A percentile compares a stretch with the other conserved stretches of the same genome.
phyloP scores from a whole-genome alignment of 2,888 invertebrate genomes.

The Eupeodes luniger region DNA sequence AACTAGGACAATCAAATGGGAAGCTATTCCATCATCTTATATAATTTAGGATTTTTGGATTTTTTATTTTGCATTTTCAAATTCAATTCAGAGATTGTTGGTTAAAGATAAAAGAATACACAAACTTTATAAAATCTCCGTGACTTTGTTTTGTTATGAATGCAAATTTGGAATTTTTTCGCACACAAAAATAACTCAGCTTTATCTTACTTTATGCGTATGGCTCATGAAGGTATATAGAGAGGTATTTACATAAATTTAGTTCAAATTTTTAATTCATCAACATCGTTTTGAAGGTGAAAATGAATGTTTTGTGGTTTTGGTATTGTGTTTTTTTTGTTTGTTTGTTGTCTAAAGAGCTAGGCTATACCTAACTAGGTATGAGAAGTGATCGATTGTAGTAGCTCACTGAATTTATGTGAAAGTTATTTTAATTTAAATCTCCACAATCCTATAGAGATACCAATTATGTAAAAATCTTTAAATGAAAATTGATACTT shows the following conservation, averaged over 20 bases:
- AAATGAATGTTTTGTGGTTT: neutral
- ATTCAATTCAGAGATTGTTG: neutral
- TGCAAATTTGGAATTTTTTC: conserved; percentile 25
- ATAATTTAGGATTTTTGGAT: conserved; percentile 21
- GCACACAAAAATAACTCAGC: neutral
- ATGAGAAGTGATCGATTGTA: conserved; percentile 31
- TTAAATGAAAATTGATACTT: neutral
- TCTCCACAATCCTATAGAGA: neutral
- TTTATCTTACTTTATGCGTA: neutral
- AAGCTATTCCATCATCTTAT: conserved; percentile 38
- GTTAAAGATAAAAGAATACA: conserved; percentile 4
- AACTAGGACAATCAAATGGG: conserved; percentile 63
- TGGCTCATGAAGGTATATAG: no score
- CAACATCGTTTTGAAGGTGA: conserved; percentile 24
- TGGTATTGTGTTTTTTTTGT: neutral
- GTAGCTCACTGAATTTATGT: conserved; percentile 28
- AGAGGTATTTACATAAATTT: neutral
- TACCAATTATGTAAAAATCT: neutral
- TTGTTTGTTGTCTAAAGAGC: no score
- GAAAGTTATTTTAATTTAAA: conserved; percentile 10
- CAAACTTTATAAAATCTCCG: conserved; percentile 5
- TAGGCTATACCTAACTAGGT: neutral
- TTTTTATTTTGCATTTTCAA: neutral
- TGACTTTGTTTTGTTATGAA: conserved; percentile 13
- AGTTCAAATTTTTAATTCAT: conserved; percentile 9